phyloP scores from a whole-genome alignment of 2,888 invertebrate species.

The Leptothorax acervorum region DNA sequence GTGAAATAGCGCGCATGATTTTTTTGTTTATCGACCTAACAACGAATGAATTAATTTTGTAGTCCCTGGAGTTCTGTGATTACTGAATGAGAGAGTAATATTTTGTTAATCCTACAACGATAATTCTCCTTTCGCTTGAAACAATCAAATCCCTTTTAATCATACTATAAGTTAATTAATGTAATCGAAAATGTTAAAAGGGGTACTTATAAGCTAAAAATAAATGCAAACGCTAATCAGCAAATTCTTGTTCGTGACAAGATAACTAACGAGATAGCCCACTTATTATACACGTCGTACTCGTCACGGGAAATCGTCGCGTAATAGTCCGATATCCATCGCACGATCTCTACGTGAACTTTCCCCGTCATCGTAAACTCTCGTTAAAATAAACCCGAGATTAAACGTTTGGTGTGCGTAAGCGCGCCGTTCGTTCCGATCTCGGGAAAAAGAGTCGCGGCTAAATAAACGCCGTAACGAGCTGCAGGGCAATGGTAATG shows the following conservation, averaged over 20 bases:
- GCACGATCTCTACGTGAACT: constrained; percentile 4
- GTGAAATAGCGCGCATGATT: constrained; percentile 22
- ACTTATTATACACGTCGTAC: neutral
- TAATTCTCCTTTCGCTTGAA: neutral
- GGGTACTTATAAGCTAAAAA: neutral
- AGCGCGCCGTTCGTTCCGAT: constrained; percentile 26
- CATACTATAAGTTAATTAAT: neutral
- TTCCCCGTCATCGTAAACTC: constrained; percentile 31
- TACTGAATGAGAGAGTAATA: neutral
- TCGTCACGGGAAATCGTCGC: neutral
- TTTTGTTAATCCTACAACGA: neutral
- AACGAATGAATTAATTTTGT: constrained; percentile 45
- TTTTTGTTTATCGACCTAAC: constrained; percentile 21
- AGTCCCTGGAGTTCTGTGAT: neutral
- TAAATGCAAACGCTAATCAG: neutral
- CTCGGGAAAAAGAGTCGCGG: constrained; percentile 22
- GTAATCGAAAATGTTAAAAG: neutral
- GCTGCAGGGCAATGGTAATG: constrained; percentile 48
- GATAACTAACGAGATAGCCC: neutral
- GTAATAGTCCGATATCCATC: constrained; percentile 24
- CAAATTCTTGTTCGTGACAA: neutral
- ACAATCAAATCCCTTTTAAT: constrained; percentile 4
- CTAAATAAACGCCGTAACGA: constrained; percentile 52
- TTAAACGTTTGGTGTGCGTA: constrained; percentile 28
- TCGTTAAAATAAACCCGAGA: constrained; percentile 42